phyloP scores from a whole-genome alignment of 2,797 vertebrate species.

The Lacerta agilis region DNA sequence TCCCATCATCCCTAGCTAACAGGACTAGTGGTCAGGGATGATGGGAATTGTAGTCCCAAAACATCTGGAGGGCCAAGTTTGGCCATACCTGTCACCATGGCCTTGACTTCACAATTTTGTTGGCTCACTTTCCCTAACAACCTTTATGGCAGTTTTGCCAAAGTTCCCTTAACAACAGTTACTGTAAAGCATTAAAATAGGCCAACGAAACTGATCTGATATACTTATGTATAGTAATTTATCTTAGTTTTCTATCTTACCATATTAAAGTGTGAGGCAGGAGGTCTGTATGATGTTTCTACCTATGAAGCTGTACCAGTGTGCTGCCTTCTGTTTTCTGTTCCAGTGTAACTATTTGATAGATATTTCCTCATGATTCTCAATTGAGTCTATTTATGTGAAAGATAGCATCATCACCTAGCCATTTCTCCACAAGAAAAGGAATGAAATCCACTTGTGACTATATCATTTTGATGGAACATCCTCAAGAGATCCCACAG shows the following conservation, averaged over 20 bases:
- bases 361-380: not conserved
- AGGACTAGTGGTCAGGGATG: too few relatives aligned
- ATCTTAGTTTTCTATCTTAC: too few relatives aligned
- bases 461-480: slow-evolving; percentile 13
- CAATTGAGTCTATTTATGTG: not conserved
- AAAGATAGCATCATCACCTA: not conserved
- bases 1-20: too few relatives aligned
- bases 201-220: too few relatives aligned
- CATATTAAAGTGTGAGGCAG: not conserved
- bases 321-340: not conserved
- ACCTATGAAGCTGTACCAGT: not conserved
- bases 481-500: not conserved
- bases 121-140: too few relatives aligned
- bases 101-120: too few relatives aligned
- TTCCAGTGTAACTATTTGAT: not conserved
- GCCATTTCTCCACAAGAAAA: slow-evolving; percentile 11
- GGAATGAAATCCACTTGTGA: slow-evolving; percentile 23
- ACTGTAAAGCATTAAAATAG: too few relatives aligned
- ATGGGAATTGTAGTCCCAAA: too few relatives aligned
- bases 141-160: too few relatives aligned
- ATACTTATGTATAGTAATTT: not conserved
- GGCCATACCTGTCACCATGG: too few relatives aligned
- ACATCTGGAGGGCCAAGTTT: too few relatives aligned
- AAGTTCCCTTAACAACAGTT: too few relatives aligned
- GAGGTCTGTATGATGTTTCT: not conserved